A percentile compares a stretch with the other conserved stretches of the same genome.
These are phyloP conservation scores for Idris sp. DNA, from an alignment of 1,140 invertebrate species.

Conservation along the genomic window DNA sequence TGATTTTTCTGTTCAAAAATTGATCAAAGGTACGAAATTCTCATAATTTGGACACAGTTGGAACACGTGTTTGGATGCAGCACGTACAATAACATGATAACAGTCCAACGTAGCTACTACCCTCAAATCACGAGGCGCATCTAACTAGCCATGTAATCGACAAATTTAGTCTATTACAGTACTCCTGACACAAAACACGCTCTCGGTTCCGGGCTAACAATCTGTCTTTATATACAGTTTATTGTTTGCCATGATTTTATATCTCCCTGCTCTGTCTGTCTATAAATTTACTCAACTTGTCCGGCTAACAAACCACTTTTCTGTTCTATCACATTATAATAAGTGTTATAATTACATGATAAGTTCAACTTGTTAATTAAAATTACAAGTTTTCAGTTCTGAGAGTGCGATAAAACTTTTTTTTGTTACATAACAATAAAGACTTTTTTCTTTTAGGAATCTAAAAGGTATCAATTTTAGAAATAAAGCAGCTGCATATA, in stretches of 20 bases:
- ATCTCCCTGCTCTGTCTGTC: constrained; percentile 2
- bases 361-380: too few species aligned
- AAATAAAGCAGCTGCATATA: too few species aligned
- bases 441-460: too few species aligned
- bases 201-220: constrained; percentile 31
- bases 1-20: too few species aligned
- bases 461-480: too few species aligned
- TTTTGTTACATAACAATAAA: too few species aligned
- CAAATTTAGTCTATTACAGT: constrained; percentile 71
- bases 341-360: constrained; percentile 11
- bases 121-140: constrained; percentile 74
- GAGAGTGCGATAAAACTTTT: too few species aligned
- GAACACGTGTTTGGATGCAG: constrained; percentile 48
- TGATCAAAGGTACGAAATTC: too few species aligned
- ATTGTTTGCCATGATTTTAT: constrained; percentile 49
- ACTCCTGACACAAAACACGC: constrained; percentile 41
- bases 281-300: constrained; percentile 26
- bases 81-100: constrained; percentile 65
- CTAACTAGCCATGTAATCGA: constrained; percentile 78
- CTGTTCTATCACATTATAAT: constrained; percentile 8
- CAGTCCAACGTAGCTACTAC: constrained; percentile 65
- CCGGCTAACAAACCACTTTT: constrained; percentile 16
- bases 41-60: constrained; percentile 46
- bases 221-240: constrained; percentile 51
- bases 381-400: too few species aligned